These are phyloP conservation scores for Macropodus opercularis DNA, from an alignment of 2,797 vertebrate genomes.

Conservation along the genomic window DNA sequence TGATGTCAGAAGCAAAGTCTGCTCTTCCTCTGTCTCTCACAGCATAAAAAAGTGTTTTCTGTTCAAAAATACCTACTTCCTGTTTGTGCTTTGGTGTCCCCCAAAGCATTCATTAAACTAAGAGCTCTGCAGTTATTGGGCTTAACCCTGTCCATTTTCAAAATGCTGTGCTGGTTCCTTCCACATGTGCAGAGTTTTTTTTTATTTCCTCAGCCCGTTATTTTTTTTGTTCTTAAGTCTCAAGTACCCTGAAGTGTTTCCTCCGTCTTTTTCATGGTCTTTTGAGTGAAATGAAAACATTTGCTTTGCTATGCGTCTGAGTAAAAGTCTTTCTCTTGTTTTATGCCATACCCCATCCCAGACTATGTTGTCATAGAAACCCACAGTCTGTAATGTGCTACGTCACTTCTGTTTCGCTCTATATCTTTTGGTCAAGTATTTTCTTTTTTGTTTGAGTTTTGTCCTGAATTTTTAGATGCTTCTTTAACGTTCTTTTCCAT, in stretches of 20 bases:
- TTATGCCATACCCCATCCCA: constrained; percentile 38
- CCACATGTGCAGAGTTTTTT: constrained; percentile 18
- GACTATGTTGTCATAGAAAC: constrained; percentile 73
- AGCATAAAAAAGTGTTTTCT: constrained; percentile 42
- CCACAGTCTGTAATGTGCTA: constrained; percentile 55
- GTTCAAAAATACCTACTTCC: constrained; percentile 48
- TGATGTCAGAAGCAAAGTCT: constrained; percentile 12
- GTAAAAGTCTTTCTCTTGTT: constrained; percentile 23
- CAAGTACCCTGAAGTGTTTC: constrained; percentile 6
- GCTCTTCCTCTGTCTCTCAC: constrained; percentile 1
- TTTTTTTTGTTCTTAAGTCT: constrained; percentile 19
- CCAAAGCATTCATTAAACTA: constrained; percentile 16
- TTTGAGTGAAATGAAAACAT: constrained; percentile 44
- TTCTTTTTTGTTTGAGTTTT: constrained; percentile 12
- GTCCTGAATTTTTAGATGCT: constrained; percentile 31
- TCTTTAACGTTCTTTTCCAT: background rate
- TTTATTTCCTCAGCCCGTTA: constrained; percentile 23
- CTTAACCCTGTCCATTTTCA: background rate
- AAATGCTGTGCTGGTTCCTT: background rate
- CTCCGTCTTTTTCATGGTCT: background rate
- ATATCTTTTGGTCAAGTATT: constrained; percentile 12
- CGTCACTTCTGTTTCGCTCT: constrained; percentile 33
- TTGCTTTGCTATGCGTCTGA: constrained; percentile 30
- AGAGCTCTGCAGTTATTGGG: constrained; percentile 9
- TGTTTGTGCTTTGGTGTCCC: constrained; percentile 37